Evolutionary conservation across 2,888 invertebrate species (phyloP).

Genomic region (Pheosia gnoma): DNA sequence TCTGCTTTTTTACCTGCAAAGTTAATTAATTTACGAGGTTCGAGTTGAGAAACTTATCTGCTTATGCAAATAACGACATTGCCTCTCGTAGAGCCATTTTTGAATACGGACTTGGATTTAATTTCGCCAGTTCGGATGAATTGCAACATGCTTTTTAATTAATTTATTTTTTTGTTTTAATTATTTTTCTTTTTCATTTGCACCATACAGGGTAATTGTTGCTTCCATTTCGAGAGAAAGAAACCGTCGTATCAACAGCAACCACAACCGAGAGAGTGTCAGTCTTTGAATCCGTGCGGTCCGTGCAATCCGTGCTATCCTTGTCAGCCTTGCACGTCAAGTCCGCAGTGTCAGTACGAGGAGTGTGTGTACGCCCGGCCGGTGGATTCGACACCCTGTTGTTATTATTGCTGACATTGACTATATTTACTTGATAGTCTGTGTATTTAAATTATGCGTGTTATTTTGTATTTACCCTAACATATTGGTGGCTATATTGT

Average conservation of each 20-base stretch:
- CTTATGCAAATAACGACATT: slow-evolving; percentile 69
- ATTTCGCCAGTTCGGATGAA: slow-evolving; percentile 5
- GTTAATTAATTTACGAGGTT: slow-evolving; percentile 74
- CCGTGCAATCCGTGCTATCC: neutral
- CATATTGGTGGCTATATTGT: slow-evolving; percentile 60
- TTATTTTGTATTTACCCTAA: slow-evolving; percentile 37
- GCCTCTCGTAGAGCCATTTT: slow-evolving; percentile 40
- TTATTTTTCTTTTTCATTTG: slow-evolving; percentile 35
- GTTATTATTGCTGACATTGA: slow-evolving; percentile 43
- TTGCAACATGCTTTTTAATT: neutral
- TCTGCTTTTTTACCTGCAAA: slow-evolving; percentile 68
- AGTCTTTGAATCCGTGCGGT: neutral
- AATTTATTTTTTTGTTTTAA: slow-evolving; percentile 19
- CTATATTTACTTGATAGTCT: slow-evolving; percentile 12
- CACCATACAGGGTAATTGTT: slow-evolving; percentile 65
- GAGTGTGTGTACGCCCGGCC: slow-evolving; percentile 46
- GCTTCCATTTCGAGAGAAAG: slow-evolving; percentile 64
- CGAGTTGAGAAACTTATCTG: slow-evolving; percentile 63
- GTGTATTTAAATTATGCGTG: slow-evolving; percentile 31
- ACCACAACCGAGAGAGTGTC: neutral
- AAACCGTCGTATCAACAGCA: slow-evolving; percentile 30
- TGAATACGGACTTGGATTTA: slow-evolving; percentile 19
- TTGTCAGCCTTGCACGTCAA: slow-evolving; percentile 20
- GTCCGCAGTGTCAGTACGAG: slow-evolving; percentile 46
- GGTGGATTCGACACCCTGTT: slow-evolving; percentile 36